Conservation (phyloP, 2,797 vertebrate species). For the Sebastolobus alascanus region DNA sequence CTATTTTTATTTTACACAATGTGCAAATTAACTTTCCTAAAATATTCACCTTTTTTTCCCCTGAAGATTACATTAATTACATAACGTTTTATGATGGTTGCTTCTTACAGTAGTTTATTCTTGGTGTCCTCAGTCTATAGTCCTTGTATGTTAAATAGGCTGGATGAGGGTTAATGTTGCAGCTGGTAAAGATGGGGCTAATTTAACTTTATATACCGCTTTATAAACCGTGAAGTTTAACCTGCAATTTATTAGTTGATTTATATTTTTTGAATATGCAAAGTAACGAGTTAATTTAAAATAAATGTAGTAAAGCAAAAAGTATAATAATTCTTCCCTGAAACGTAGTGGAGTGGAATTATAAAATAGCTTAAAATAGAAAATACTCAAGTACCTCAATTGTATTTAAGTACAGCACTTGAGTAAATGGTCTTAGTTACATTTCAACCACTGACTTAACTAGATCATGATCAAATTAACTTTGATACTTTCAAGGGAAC, state of each 20-base stretch:
- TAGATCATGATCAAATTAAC: neutral
- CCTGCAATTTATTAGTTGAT: neutral
- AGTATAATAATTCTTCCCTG: rapidly evolving
- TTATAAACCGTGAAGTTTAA: neutral
- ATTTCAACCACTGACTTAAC: neutral
- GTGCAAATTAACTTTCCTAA: too few relatives aligned
- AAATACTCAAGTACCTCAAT: neutral
- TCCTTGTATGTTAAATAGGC: too few relatives aligned
- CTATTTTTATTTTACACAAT: too few relatives aligned
- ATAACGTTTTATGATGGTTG: too few relatives aligned
- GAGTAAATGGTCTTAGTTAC: neutral
- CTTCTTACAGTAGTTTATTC: too few relatives aligned
- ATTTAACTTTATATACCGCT: neutral
- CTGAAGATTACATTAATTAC: too few relatives aligned
- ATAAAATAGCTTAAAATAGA: neutral
- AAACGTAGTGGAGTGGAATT: neutral
- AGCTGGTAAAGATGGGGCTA: neutral
- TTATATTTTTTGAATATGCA: neutral
- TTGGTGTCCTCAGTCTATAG: rapidly evolving
- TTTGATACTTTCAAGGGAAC: neutral
- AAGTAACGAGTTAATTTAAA: neutral
- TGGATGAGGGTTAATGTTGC: too few relatives aligned
- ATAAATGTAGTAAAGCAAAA: neutral
- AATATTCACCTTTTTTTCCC: too few relatives aligned
- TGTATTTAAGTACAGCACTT: neutral